Evolutionary conservation across 1,140 invertebrate species (phyloP), one percentile per base, ranked within the genome.

Genomic region (Lordiphosa clarofinis): DNA sequence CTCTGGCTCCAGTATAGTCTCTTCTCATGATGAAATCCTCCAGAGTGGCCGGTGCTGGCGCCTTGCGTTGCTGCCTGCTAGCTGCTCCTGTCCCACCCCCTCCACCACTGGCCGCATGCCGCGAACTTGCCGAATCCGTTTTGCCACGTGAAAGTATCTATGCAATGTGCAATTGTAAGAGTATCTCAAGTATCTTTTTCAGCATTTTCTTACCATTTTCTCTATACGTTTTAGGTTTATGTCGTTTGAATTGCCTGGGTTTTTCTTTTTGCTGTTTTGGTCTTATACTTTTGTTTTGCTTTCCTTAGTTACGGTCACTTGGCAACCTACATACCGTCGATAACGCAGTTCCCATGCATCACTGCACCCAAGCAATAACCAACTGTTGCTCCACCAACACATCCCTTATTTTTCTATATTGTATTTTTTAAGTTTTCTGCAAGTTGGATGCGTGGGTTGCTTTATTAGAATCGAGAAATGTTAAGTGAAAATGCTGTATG

Each of bases 1-100:
- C 98, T 19, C 98, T 92, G 1, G 97, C 97, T 8, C 98, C 98
- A 5, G 94, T 95, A 81, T 98, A 99, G 90, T 99, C 98, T 19
- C 97, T 90, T 65, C 94, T 94, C 19, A 94, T 89, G 0, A 99
- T 89, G 87, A 98, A 99, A 73, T 98, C 96, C 86, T 98, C 95
- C n/a, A 99, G 90, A 60, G 95, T 94, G 3, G 95, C 95, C 13
- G 95, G 90, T 21, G 88, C 81, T 36, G 89, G 89, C 60, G 91
- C 90, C 7, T 19, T 67, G 54, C 61, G 59, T 53, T 64, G 90
- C 91, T 65, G 11, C 37, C 21, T 9, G 8, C 24, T 46, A 53
- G 59, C 47, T 49, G 64, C 42, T 31, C 21, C 6, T 31, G 43
- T 38, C 24, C 89, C 89, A 6, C 48, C 8, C 62, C 64, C 64